A percentile compares a stretch with the other conserved stretches of the same genome.
phyloP scores from a whole-genome alignment of 2,113 vertebrate species.

The Sphaerodactylus townsendi region DNA sequence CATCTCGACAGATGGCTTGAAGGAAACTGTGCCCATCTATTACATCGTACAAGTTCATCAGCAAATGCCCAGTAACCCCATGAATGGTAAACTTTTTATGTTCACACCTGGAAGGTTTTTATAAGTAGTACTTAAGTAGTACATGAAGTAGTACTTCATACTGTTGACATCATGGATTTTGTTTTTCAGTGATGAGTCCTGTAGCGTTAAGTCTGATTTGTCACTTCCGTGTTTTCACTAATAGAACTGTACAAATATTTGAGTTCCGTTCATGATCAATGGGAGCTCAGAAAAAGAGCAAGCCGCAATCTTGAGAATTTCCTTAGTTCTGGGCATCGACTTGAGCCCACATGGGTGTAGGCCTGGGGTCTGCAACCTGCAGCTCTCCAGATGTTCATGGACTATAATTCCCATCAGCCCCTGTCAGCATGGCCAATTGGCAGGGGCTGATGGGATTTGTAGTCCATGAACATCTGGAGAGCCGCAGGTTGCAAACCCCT shows the following conservation, averaged over 20 bases:
- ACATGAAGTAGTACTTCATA: not conserved
- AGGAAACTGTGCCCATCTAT: conserved; percentile 1
- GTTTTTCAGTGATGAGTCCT: not conserved
- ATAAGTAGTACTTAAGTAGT: not conserved
- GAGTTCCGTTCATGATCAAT: not conserved
- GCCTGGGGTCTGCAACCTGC: no score
- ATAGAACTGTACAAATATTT: not conserved
- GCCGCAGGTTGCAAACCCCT: no score
- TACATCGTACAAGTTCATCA: not conserved
- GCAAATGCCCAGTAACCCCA: not conserved
- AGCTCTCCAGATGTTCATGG: no score
- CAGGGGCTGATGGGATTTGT: no score
- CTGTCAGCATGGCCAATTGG: no score
- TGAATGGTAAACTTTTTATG: conserved; percentile 1
- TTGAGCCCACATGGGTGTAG: no score
- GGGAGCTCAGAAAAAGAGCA: no score
- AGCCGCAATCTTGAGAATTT: no score
- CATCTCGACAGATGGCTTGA: not conserved
- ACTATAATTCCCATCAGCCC: no score
- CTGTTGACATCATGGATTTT: not conserved
- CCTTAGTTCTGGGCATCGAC: no score
- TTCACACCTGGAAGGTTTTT: not conserved
- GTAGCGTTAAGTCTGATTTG: not conserved
- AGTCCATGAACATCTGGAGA: no score
- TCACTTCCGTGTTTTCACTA: not conserved